Percentiles rank a stretch among this genome's conserved stretches.
phyloP scores from a whole-genome alignment of 2,888 invertebrate genomes.

The Archaeoteleia sp. region DNA sequence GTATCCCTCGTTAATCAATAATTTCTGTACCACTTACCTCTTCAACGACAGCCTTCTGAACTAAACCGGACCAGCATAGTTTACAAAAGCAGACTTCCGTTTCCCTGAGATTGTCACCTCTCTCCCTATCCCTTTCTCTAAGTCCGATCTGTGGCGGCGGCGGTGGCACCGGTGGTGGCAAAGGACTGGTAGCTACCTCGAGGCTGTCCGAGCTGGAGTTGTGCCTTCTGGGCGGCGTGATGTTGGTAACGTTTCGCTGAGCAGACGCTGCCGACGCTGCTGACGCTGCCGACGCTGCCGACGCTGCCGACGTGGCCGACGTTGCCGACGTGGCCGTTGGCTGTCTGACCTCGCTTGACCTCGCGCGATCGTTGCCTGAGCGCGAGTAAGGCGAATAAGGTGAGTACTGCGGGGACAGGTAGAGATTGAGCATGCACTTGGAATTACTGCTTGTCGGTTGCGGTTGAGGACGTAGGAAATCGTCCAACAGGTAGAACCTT shows the following conservation, averaged over 20 bases:
- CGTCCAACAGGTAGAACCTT: slow-evolving; percentile 76
- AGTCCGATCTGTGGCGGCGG: slow-evolving; percentile 71
- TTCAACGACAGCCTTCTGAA: slow-evolving; percentile 70
- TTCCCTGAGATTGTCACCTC: slow-evolving; percentile 63
- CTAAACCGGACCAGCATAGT: slow-evolving; percentile 70
- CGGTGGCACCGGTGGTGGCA: slow-evolving; percentile 76
- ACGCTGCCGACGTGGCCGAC: slow-evolving; percentile 10
- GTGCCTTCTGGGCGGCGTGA: slow-evolving; percentile 71
- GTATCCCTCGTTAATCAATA: background rate
- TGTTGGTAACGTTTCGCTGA: slow-evolving; percentile 62
- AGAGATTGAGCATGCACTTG: slow-evolving; percentile 69
- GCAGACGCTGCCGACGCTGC: slow-evolving; percentile 12
- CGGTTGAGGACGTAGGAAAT: slow-evolving; percentile 74
- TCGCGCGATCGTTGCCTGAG: slow-evolving; percentile 55
- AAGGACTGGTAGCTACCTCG: slow-evolving; percentile 72
- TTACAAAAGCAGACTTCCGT: slow-evolving; percentile 70
- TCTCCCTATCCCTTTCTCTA: slow-evolving; percentile 60
- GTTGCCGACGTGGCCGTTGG: slow-evolving; percentile 1
- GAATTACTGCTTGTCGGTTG: slow-evolving; percentile 56
- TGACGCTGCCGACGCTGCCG: background rate
- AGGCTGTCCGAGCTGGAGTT: slow-evolving; percentile 73
- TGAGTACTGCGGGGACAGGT: slow-evolving; percentile 64
- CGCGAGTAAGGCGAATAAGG: slow-evolving; percentile 49
- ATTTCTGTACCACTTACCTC: slow-evolving; percentile 67
- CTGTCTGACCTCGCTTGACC: slow-evolving; percentile 55